Evolutionary conservation across 2,888 invertebrate species (phyloP).

Genomic region (Ophion ellenae): DNA sequence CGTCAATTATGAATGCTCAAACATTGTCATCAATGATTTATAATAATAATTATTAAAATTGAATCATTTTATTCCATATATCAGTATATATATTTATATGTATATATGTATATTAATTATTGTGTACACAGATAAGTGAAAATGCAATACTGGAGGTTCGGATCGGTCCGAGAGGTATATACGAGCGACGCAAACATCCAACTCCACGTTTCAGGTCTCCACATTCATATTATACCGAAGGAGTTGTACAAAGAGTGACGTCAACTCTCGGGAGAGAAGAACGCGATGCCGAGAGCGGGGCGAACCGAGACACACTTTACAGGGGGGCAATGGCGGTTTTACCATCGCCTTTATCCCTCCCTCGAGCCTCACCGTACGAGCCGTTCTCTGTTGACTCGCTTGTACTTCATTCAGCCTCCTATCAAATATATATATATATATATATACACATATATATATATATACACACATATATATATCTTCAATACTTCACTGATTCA

Average conservation of each 20-base stretch:
- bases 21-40: too few species aligned
- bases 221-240: constrained; percentile 44
- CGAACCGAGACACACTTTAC: constrained; percentile 38
- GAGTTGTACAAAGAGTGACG: constrained; percentile 63
- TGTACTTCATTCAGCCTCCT: neutral
- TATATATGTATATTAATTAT: neutral
- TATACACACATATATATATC: neutral
- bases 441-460: neutral
- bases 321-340: constrained; percentile 57
- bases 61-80: neutral
- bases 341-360: constrained; percentile 67
- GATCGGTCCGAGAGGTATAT: constrained; percentile 14
- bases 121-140: neutral
- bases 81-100: neutral
- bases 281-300: constrained; percentile 49
- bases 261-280: constrained; percentile 60
- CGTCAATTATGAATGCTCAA: too few species aligned
- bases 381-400: constrained; percentile 12
- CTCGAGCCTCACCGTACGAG: constrained; percentile 15
- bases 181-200: constrained; percentile 48
- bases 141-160: constrained; percentile 11
- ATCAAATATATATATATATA: constrained; percentile 8
- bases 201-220: constrained; percentile 46
- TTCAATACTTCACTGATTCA: neutral
- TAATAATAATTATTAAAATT: too few species aligned